A percentile compares a stretch with the other conserved stretches of the same genome.
Conservation (phyloP, 2,888 invertebrate genomes). For the Anticlea derivata region DNA sequence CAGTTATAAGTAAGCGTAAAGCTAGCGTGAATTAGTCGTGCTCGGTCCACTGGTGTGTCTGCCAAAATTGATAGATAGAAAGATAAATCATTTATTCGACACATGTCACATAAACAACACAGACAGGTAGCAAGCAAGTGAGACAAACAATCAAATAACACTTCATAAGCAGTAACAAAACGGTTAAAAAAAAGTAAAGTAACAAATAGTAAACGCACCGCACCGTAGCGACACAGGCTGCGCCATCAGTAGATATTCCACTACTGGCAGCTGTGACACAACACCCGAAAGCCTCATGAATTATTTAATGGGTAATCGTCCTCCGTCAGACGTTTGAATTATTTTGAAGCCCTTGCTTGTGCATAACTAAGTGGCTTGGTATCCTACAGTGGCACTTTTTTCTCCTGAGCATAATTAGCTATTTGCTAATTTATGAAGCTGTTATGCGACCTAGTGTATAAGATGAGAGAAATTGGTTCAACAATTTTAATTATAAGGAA, state of each 20-base stretch:
- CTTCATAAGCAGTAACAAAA: too few relatives aligned
- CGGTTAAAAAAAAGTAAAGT: too few relatives aligned
- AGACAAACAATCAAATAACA: too few relatives aligned
- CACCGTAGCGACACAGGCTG: neutral
- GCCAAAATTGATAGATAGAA: too few relatives aligned
- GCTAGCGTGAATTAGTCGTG: too few relatives aligned
- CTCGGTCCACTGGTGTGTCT: too few relatives aligned
- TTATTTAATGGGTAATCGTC: conserved; percentile 69
- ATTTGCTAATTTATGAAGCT: conserved; percentile 46
- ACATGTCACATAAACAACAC: too few relatives aligned
- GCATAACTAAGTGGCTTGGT: conserved; percentile 61
- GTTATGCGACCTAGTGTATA: conserved; percentile 37
- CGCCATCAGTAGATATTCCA: conserved; percentile 26
- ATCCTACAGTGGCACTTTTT: conserved; percentile 33
- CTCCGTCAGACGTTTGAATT: conserved; percentile 71
- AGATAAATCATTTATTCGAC: too few relatives aligned
- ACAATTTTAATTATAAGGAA: too few relatives aligned
- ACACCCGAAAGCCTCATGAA: conserved; percentile 64
- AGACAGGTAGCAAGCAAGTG: too few relatives aligned
- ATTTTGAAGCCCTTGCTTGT: conserved; percentile 67
- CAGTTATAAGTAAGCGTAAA: too few relatives aligned
- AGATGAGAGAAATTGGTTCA: too few relatives aligned
- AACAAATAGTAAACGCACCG: neutral
- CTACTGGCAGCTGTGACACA: conserved; percentile 61
- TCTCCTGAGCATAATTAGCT: conserved; percentile 40